Base-by-base conservation (phyloP, 2,113 vertebrate species). In the Pteropus alecto region DNA sequence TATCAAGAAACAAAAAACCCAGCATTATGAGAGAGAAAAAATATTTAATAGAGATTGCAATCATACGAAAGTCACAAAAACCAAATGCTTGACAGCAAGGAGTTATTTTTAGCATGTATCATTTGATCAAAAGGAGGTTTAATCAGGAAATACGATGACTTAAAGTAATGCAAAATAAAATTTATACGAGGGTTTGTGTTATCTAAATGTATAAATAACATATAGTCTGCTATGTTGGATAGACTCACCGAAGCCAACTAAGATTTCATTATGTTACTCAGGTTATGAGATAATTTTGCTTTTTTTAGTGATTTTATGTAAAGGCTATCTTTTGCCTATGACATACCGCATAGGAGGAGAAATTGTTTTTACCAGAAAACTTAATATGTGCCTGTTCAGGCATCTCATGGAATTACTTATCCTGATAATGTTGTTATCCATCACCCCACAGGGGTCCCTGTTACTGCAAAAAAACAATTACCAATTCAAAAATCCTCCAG, bases 291-390 rank as follows among this genome's bases (percentile, higher is more conserved):
- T 79, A 78, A 74, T 58, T 67, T 88, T 74, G 13, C 1, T 60
- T 86, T 67, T 93, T 61, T 74, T 24, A 70, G 22, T 74, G 21
- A 84, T 78, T 54, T 68, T 70, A 90, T 68, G 95, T 96, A 86
- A 12, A 86, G 74, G 5, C 33, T 73, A 4, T 48, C 43, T 70
- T 96, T 92, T 86, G 13, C 71, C 41, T 87, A 67, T 82, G 22
- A 78, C 13, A 60, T 22, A 78, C 5, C 74, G 63, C 85, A 8
- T 35, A 78, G 6, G 33, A 88, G 84, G 26, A 86, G 11, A 4
- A 74, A 91, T 35, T 71, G 13, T 5, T 90, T 92, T 79, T 51
- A 60, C 22, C 14, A 67, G 35, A 10, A 96, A 90, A 61, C 0
- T 76, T 38, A 94, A 54, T 22, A 61, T 33, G 21, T 56, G 19